Evolutionary conservation across 2,113 vertebrate species (phyloP).

Genomic region (Puma concolor): DNA sequence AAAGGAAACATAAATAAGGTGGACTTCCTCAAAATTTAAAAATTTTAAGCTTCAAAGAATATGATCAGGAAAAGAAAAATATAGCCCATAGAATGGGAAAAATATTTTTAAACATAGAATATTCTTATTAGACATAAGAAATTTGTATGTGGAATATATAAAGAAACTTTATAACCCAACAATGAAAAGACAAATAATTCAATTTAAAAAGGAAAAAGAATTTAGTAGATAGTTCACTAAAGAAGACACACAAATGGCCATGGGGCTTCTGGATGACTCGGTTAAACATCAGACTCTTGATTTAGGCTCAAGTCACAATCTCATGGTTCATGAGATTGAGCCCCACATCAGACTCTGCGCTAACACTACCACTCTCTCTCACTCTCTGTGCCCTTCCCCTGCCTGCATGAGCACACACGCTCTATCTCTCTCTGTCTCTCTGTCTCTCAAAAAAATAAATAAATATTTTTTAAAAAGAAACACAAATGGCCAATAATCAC

Average conservation of each 20-base stretch:
- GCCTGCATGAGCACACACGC: too few relatives aligned
- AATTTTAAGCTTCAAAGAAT: background rate
- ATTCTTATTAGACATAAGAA: background rate
- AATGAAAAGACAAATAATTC: background rate
- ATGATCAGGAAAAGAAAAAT: background rate
- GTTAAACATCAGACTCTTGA: too few relatives aligned
- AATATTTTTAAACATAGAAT: too few relatives aligned
- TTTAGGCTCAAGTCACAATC: too few relatives aligned
- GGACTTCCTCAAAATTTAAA: background rate
- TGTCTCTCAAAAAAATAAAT: too few relatives aligned
- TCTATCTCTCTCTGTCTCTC: too few relatives aligned
- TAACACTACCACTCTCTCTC: too few relatives aligned
- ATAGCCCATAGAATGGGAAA: background rate
- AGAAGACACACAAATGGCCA: background rate
- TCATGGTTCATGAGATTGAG: too few relatives aligned
- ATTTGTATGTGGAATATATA: background rate
- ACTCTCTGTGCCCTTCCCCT: too few relatives aligned
- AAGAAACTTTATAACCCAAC: background rate
- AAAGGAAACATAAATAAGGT: background rate
- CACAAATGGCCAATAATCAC: background rate
- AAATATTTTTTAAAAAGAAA: too few relatives aligned
- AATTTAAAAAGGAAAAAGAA: background rate
- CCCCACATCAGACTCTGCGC: too few relatives aligned
- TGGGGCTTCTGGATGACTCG: too few relatives aligned
- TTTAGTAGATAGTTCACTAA: background rate